Percentiles rank a stretch among this genome's conserved stretches.
Conservation (phyloP, 2,888 invertebrate species). For the Oxycera nigricornis region DNA sequence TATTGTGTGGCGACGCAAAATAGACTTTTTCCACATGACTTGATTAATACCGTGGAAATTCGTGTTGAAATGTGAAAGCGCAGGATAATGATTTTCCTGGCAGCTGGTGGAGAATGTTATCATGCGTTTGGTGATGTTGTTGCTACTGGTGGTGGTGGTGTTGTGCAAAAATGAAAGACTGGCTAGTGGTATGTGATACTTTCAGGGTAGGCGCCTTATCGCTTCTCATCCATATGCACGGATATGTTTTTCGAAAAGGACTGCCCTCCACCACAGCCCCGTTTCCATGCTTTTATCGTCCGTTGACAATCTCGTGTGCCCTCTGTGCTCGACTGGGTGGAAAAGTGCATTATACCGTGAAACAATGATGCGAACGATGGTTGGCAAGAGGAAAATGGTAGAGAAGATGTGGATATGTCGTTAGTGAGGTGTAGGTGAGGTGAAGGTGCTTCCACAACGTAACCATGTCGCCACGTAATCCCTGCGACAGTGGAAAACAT, state of each 20-base stretch:
- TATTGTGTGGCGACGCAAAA: conserved; percentile 2
- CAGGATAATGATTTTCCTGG: conserved; percentile 27
- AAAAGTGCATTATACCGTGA: conserved; percentile 43
- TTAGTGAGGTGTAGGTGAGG: background rate
- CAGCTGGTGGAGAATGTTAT: background rate
- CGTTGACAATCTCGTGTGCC: background rate
- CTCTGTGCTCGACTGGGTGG: conserved; percentile 40
- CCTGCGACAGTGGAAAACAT: background rate
- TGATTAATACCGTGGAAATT: conserved; percentile 24
- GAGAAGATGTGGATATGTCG: background rate
- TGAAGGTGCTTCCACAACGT: background rate
- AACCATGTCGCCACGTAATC: background rate
- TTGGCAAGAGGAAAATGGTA: background rate
- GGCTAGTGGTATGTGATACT: background rate
- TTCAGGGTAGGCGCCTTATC: background rate
- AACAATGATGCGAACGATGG: conserved; percentile 42
- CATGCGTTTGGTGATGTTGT: background rate
- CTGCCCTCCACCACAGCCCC: background rate
- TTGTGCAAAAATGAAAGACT: background rate
- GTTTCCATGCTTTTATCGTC: conserved; percentile 2
- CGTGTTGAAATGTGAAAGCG: conserved; percentile 22
- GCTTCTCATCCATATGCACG: background rate
- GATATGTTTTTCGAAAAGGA: background rate
- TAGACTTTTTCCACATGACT: conserved; percentile 32
- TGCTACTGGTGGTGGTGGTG: background rate